phyloP scores from a whole-genome alignment of 92 coral and sea anemone genomes.

The Siderastrea siderea region DNA sequence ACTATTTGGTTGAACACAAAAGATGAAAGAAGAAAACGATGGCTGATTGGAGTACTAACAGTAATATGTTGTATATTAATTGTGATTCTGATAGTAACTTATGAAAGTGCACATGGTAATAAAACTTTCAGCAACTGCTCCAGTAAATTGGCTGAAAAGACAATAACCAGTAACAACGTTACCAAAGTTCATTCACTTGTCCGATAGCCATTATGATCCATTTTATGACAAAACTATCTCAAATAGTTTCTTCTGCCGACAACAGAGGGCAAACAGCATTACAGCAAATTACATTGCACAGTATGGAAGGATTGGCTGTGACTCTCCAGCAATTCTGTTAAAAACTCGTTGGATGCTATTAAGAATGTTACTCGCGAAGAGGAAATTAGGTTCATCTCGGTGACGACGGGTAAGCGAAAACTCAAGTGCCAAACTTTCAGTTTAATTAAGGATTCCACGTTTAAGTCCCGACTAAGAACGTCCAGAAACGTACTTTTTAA shows the following conservation, averaged over 20 bases:
- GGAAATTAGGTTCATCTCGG: conserved; percentile 68
- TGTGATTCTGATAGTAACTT: conserved; percentile 75
- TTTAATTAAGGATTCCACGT: too few relatives aligned
- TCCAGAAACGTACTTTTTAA: conserved; percentile 31
- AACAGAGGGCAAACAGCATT: conserved; percentile 41
- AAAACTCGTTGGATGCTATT: conserved; percentile 72
- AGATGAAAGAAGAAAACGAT: conserved; percentile 81
- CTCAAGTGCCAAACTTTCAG: too few relatives aligned
- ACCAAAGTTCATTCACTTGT: conserved; percentile 79
- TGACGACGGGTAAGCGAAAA: conserved; percentile 81
- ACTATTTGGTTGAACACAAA: neutral
- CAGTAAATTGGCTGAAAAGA: neutral
- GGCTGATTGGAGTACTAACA: conserved; percentile 56
- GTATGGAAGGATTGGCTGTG: conserved; percentile 92
- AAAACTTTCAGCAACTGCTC: neutral
- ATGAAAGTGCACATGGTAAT: conserved; percentile 42
- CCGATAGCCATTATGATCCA: conserved; percentile 89
- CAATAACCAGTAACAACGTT: neutral
- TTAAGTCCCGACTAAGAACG: too few relatives aligned
- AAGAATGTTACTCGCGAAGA: conserved; percentile 50
- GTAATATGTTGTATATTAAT: conserved; percentile 62
- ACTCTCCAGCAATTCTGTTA: conserved; percentile 75
- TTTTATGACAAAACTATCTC: conserved; percentile 68
- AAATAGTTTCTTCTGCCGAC: conserved; percentile 74
- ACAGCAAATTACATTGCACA: conserved; percentile 79